Conservation (phyloP, 2,113 vertebrate genomes). For the Cyrtonyx montezumae region DNA sequence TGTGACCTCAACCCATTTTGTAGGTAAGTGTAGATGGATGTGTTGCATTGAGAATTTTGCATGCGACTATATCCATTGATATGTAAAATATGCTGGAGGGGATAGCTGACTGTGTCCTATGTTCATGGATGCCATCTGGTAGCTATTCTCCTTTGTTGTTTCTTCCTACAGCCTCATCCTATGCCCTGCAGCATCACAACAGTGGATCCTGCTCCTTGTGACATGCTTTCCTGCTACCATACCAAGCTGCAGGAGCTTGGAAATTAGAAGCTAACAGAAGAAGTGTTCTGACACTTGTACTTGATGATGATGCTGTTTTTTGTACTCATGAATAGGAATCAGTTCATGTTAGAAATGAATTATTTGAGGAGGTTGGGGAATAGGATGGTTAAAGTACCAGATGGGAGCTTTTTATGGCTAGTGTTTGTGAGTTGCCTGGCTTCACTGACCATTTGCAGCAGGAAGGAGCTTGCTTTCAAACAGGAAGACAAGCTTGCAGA, state of each 20-base stretch:
- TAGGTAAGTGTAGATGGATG: not conserved
- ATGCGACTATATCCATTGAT: not conserved
- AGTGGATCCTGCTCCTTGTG: not conserved
- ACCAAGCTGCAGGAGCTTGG: not conserved
- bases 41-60: not conserved
- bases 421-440: not conserved
- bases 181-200: not conserved
- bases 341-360: not conserved
- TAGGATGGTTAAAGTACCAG: not conserved
- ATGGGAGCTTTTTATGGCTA: not conserved
- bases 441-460: not conserved
- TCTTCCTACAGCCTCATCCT: not conserved
- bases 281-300: not conserved
- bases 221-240: not conserved
- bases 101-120: not conserved
- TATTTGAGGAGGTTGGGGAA: not conserved
- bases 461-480: not conserved
- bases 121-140: constrained; percentile 30
- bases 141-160: not conserved
- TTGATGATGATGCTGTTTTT: not conserved
- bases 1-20: not conserved
- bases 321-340: not conserved
- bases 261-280: not conserved
- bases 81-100: not conserved
- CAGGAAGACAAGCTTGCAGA: not conserved